Evolutionary conservation across 2,888 invertebrate genomes (phyloP).

Genomic region (Glyphotaelius pellucidus): DNA sequence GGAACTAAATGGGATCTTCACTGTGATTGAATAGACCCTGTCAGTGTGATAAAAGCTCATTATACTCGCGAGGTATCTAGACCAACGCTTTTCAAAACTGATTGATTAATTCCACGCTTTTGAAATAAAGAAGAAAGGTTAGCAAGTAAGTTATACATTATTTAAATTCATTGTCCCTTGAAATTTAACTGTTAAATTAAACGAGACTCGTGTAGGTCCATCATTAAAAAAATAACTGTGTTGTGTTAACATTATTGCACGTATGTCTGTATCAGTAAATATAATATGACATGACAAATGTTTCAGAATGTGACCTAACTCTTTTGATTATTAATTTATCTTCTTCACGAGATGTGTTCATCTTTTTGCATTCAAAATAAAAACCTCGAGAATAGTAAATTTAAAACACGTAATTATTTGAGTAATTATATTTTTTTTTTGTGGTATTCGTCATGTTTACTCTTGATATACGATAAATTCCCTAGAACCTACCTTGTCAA

Average conservation of each 20-base stretch:
- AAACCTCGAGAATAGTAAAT: not conserved
- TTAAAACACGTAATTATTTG: not conserved
- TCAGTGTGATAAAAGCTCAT: conserved; percentile 39
- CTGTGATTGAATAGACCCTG: conserved; percentile 14
- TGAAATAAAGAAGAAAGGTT: conserved; percentile 6
- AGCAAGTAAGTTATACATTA: not conserved
- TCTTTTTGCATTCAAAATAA: no score
- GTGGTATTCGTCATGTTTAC: not conserved
- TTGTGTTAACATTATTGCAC: not conserved
- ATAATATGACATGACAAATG: not conserved
- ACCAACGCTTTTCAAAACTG: conserved; percentile 26
- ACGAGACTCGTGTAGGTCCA: not conserved
- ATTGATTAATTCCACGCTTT: conserved; percentile 24
- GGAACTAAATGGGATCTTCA: conserved; percentile 18
- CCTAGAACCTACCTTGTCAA: not conserved
- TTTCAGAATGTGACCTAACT: not conserved
- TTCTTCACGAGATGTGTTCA: not conserved
- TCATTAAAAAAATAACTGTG: not conserved
- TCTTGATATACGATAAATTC: not conserved
- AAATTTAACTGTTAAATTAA: not conserved
- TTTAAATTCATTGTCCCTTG: not conserved
- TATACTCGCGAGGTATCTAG: conserved; percentile 3
- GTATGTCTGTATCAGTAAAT: not conserved
- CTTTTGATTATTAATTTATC: not conserved
- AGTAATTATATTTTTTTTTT: not conserved